These are phyloP conservation scores for Shinisaurus crocodilurus DNA, from an alignment of 2,113 vertebrate species.

Conservation along the genomic window DNA sequence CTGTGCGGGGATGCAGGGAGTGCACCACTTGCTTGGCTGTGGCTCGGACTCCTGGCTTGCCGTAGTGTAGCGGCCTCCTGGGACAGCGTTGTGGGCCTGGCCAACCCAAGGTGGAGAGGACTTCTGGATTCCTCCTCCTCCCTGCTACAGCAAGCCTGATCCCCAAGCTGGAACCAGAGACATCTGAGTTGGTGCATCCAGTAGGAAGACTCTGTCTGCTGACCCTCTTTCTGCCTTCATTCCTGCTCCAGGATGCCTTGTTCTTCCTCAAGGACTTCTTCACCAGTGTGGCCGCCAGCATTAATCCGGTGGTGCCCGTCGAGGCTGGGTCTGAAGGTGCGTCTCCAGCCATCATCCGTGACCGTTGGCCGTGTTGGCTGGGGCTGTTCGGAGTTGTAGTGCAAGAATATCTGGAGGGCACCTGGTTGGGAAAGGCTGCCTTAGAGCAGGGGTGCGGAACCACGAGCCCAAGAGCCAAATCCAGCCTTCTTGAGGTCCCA, in stretches of 20 bases:
- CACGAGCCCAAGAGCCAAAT: too few species aligned
- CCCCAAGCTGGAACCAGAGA: too few species aligned
- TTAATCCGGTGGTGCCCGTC: conserved; percentile 84
- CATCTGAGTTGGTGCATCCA: background rate
- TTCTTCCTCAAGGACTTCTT: conserved; percentile 94
- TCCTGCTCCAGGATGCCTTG: conserved; percentile 83
- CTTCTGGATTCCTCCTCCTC: background rate
- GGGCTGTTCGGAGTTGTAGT: background rate
- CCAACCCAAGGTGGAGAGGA: background rate
- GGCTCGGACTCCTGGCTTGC: background rate
- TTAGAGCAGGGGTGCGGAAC: background rate
- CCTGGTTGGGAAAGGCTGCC: too few species aligned
- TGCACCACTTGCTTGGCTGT: background rate
- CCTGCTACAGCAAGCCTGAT: too few species aligned
- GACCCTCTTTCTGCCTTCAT: background rate
- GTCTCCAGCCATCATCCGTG: background rate
- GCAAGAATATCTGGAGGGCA: background rate
- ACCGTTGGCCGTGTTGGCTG: background rate
- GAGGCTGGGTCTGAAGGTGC: conserved; percentile 85
- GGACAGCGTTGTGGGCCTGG: background rate
- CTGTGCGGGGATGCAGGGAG: fast-evolving
- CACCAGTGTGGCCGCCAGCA: conserved; percentile 83
- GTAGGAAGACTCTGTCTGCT: too few species aligned
- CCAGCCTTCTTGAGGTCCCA: too few species aligned
- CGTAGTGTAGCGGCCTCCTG: background rate